A percentile compares a stretch with the other conserved stretches of the same genome.
Conservation (phyloP, 2,888 invertebrate genomes). For the Callyntrura sp. region DNA sequence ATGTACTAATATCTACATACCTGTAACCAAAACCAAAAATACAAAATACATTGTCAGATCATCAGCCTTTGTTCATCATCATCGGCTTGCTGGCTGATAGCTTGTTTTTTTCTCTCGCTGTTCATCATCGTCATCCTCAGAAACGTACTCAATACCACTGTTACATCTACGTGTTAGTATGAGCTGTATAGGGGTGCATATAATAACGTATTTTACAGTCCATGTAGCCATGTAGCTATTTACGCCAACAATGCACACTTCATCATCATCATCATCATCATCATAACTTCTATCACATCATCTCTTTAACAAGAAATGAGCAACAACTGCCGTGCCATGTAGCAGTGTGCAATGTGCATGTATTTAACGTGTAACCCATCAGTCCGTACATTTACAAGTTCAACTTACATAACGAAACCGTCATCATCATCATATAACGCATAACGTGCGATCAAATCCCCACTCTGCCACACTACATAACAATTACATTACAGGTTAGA, state of each 20-base stretch:
- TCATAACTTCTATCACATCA: not conserved
- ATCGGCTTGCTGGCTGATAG: not conserved
- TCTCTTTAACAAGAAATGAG: conserved; percentile 20
- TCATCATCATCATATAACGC: not conserved
- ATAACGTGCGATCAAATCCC: conserved; percentile 3
- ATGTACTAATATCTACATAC: no score
- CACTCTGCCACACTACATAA: no score
- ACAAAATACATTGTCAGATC: not conserved
- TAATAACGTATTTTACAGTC: no score
- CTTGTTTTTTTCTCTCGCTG: not conserved
- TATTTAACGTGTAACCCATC: no score
- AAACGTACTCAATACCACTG: no score
- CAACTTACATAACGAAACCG: conserved; percentile 45
- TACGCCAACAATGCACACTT: no score
- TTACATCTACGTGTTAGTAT: no score
- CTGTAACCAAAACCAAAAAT: not conserved
- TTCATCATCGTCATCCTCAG: no score
- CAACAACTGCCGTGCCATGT: not conserved
- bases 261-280: not conserved
- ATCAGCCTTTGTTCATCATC: conserved; percentile 27
- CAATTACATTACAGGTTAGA: conserved; percentile 6
- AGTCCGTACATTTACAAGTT: no score
- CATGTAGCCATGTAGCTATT: no score
- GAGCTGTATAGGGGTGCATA: no score
- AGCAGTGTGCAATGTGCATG: no score